phyloP scores from a whole-genome alignment of 1,140 invertebrate genomes.

The Zaprionus davidi region DNA sequence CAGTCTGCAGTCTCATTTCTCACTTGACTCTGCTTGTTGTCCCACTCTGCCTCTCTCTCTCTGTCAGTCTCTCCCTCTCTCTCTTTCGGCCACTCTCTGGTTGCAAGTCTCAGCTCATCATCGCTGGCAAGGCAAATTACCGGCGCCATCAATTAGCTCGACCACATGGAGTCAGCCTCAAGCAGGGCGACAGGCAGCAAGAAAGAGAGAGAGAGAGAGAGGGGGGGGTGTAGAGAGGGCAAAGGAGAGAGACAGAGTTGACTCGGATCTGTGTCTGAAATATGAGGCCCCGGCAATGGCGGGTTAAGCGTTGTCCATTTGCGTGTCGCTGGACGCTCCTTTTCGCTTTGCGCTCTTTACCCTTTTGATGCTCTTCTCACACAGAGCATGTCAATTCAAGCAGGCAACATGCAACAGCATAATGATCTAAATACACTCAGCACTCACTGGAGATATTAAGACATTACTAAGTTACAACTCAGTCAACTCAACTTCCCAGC shows the following conservation, averaged over 20 bases:
- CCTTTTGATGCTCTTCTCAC: not conserved
- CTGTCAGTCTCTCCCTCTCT: not conserved
- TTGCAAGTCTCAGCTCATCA: slow-evolving; percentile 10
- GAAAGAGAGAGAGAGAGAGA: not conserved
- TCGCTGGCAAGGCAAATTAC: slow-evolving; percentile 62
- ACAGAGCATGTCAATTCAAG: not conserved
- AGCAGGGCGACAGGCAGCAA: not conserved
- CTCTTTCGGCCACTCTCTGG: not conserved
- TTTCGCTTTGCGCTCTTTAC: slow-evolving; percentile 7
- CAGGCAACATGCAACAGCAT: not conserved
- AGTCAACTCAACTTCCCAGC: not conserved
- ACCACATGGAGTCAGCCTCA: slow-evolving; percentile 39
- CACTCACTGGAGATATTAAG: not conserved
- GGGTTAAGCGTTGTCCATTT: slow-evolving; percentile 75
- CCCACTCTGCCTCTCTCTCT: not conserved
- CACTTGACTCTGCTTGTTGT: not conserved
- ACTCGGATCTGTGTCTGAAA: slow-evolving; percentile 49
- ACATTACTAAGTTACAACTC: too few relatives aligned
- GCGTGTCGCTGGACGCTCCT: slow-evolving; percentile 66
- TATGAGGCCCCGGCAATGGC: slow-evolving; percentile 54
- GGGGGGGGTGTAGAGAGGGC: not conserved
- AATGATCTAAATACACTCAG: not conserved
- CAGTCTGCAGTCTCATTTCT: not conserved
- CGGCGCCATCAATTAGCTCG: slow-evolving; percentile 67
- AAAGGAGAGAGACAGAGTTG: not conserved